Conservation (phyloP, 2,888 invertebrate genomes). For the Noctuana brunneofusca region DNA sequence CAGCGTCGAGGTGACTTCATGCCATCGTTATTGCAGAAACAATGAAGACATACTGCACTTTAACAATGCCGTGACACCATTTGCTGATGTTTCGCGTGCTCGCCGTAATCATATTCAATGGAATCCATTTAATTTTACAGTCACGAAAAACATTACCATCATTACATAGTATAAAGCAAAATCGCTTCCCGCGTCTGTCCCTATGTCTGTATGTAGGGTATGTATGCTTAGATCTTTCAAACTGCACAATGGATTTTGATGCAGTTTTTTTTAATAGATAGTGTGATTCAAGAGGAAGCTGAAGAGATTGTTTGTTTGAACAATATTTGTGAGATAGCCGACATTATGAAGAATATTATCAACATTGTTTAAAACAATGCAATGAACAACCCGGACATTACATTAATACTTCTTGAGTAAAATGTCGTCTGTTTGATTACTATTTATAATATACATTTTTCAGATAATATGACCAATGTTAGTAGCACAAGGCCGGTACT, state of each 20-base stretch:
- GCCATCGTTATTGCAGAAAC: constrained; percentile 1
- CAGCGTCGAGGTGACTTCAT: neutral
- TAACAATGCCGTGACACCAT: constrained; percentile 20
- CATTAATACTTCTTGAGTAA: neutral
- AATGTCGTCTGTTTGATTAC: neutral
- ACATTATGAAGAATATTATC: too few species aligned
- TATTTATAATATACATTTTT: neutral
- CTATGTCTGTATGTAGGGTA: neutral
- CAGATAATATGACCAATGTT: constrained; percentile 30
- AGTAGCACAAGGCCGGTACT: constrained; percentile 36
- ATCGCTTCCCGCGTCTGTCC: too few species aligned
- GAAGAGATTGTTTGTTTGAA: too few species aligned
- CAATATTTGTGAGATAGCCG: too few species aligned
- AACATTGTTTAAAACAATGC: too few species aligned
- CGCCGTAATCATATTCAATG: constrained; percentile 14
- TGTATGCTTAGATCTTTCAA: too few species aligned
- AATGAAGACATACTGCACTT: constrained; percentile 18
- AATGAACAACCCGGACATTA: too few species aligned
- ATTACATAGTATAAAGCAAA: neutral
- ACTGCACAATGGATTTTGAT: too few species aligned
- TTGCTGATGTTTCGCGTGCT: constrained; percentile 15
- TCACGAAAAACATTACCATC: constrained; percentile 9
- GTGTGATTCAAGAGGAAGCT: too few species aligned
- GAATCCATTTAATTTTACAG: constrained; percentile 10
- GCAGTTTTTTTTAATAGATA: too few species aligned